Evolutionary conservation across 2,797 vertebrate species (phyloP).

Genomic region (Taeniopygia guttata): DNA sequence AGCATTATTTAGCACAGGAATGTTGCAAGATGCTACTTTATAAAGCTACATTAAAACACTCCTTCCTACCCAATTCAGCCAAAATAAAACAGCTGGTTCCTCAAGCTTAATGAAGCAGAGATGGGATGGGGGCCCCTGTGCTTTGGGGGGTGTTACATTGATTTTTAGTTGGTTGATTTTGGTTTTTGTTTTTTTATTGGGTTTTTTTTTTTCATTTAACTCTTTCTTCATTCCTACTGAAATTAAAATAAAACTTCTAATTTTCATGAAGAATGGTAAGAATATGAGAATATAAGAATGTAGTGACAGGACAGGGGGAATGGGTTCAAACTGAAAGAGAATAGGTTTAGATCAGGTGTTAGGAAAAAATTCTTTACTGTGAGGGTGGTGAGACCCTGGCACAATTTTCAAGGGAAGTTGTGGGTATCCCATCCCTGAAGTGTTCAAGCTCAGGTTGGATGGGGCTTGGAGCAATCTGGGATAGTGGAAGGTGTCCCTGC

Average conservation of each 20-base stretch:
- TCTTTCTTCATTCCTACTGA: background rate
- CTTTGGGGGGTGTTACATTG: rapidly evolving
- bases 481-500: background rate
- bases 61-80: background rate
- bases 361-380: background rate
- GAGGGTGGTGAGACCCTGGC: background rate
- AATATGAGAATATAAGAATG: background rate
- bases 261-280: background rate
- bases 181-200: too few species aligned
- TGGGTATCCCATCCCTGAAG: background rate
- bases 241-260: background rate
- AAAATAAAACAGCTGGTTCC: background rate
- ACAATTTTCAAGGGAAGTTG: background rate
- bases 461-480: background rate
- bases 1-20: background rate
- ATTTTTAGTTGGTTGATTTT: background rate
- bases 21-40: background rate
- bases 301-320: background rate
- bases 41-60: background rate
- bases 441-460: background rate
- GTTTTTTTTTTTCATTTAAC: background rate
- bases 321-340: background rate
- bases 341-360: background rate
- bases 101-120: background rate
- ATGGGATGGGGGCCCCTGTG: rapidly evolving